Conservation (phyloP, 1,140 invertebrate genomes). For the Atta texana region DNA sequence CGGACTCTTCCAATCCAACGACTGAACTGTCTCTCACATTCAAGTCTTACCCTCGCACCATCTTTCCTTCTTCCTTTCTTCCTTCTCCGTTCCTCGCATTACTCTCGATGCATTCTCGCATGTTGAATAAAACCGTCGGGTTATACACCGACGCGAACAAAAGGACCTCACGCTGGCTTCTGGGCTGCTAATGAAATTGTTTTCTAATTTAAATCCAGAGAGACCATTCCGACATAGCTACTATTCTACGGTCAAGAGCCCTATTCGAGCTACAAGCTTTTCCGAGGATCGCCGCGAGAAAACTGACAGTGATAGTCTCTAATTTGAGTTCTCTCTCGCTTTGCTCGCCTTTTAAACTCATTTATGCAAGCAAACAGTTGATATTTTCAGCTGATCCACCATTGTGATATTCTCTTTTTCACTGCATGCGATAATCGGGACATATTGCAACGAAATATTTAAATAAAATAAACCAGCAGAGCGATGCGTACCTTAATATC, state of each 20-base stretch:
- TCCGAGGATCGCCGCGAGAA: constrained; percentile 37
- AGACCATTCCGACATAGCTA: constrained; percentile 18
- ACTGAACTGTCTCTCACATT: constrained; percentile 58
- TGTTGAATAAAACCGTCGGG: constrained; percentile 61
- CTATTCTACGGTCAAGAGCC: constrained; percentile 60
- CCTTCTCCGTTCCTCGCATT: not conserved
- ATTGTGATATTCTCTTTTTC: constrained; percentile 32
- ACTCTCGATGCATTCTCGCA: constrained; percentile 35
- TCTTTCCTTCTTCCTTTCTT: constrained; percentile 31
- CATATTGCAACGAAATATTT: not conserved
- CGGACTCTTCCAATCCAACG: constrained; percentile 39
- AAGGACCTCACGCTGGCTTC: constrained; percentile 29
- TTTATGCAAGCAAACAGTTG: constrained; percentile 52
- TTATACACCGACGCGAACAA: constrained; percentile 63
- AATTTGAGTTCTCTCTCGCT: constrained; percentile 40
- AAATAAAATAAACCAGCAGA: not conserved
- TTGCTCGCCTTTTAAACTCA: constrained; percentile 7
- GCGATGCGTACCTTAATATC: not conserved
- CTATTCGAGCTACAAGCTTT: constrained; percentile 48
- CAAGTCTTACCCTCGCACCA: constrained; percentile 45
- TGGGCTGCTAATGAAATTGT: constrained; percentile 76
- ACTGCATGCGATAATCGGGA: not conserved
- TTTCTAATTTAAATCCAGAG: constrained; percentile 72
- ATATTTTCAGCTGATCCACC: constrained; percentile 29
- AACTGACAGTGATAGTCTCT: constrained; percentile 66